These are phyloP conservation scores for Xylophagus ater DNA, from an alignment of 2,888 invertebrate species.

Conservation along the genomic window DNA sequence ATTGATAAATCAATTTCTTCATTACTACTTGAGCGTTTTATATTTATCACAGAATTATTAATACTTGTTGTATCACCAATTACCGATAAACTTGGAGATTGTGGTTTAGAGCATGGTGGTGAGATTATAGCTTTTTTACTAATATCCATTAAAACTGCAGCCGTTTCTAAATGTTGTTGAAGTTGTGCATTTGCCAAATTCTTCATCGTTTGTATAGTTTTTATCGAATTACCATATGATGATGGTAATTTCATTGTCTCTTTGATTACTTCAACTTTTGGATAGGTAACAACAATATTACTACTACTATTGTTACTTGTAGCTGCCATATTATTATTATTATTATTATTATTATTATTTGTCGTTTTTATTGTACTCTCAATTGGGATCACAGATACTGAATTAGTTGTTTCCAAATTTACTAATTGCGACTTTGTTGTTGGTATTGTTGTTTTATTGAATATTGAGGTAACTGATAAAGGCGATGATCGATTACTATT, in stretches of 20 bases:
- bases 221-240: too few species aligned
- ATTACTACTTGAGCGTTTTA: constrained; percentile 25
- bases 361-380: constrained; percentile 3
- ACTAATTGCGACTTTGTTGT: too few species aligned
- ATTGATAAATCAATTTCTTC: constrained; percentile 22
- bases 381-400: constrained; percentile 24
- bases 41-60: constrained; percentile 40
- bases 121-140: constrained; percentile 39
- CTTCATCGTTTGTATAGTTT: too few species aligned
- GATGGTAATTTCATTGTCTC: too few species aligned
- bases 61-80: constrained; percentile 31
- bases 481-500: constrained; percentile 15
- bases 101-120: constrained; percentile 37
- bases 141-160: constrained; percentile 39
- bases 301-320: constrained; percentile 6
- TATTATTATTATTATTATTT: background rate
- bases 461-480: constrained; percentile 29
- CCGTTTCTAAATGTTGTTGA: constrained; percentile 35
- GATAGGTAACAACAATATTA: background rate
- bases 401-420: constrained; percentile 22
- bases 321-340: constrained; percentile 1
- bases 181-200: background rate
- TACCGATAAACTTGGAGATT: constrained; percentile 15
- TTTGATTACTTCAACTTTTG: too few species aligned
- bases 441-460: constrained; percentile 22